These are phyloP conservation scores for Megatriorchis doriae DNA, from an alignment of 2,113 vertebrate genomes.

Conservation along the genomic window DNA sequence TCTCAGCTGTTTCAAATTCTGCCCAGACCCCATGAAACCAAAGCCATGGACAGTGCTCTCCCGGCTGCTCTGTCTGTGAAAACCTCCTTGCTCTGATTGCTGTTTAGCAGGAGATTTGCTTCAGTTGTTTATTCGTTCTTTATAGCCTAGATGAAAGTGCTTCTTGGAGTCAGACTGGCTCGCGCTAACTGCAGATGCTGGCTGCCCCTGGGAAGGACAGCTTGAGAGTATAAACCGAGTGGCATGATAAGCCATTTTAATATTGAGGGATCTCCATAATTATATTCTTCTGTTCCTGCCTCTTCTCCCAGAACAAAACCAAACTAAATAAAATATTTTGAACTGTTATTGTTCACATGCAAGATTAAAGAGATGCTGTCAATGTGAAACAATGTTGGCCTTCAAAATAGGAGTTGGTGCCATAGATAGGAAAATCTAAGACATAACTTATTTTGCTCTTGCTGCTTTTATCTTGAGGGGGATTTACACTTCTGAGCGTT, in stretches of 20 bases:
- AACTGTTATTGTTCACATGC: background rate
- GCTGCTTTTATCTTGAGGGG: background rate
- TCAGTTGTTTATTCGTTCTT: background rate
- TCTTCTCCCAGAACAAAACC: background rate
- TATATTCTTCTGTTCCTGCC: background rate
- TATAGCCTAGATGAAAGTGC: background rate
- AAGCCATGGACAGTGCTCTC: background rate
- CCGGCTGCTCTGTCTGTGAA: background rate
- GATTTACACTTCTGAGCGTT: background rate
- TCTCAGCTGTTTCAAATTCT: constrained; percentile 16
- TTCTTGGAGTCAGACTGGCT: background rate
- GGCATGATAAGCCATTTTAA: background rate
- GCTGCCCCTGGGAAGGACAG: background rate
- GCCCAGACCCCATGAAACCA: background rate
- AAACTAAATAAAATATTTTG: background rate
- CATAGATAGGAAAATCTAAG: background rate
- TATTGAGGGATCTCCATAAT: background rate
- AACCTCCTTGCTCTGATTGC: background rate
- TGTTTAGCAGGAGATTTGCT: background rate
- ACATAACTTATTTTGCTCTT: background rate
- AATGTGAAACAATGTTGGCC: background rate
- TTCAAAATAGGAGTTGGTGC: background rate
- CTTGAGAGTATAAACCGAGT: background rate
- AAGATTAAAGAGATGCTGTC: background rate
- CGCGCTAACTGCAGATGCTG: background rate